phyloP scores from a whole-genome alignment of 2,113 vertebrate species.

The Otus sunia region DNA sequence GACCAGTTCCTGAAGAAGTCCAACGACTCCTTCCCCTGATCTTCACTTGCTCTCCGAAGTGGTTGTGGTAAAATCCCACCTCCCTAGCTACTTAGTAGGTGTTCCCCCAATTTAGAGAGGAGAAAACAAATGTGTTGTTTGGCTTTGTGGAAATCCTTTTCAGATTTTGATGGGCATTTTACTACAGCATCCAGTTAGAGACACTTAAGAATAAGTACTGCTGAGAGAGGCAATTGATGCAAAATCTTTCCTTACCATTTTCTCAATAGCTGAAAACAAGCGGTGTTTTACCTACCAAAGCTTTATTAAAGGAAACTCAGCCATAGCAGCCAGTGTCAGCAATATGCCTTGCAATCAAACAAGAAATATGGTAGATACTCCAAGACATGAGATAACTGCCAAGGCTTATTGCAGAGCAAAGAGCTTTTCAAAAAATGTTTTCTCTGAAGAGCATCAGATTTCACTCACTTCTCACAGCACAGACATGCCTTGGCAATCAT shows the following conservation, averaged over 20 bases:
- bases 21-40: neutral
- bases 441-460: slow-evolving; percentile 66
- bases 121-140: neutral
- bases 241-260: neutral
- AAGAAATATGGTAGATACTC: slow-evolving; percentile 48
- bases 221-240: neutral
- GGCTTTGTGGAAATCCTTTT: neutral
- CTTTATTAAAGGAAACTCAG: neutral
- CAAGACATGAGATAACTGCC: slow-evolving; percentile 45
- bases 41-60: neutral
- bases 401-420: slow-evolving; percentile 61
- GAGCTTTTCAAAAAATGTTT: slow-evolving; percentile 62
- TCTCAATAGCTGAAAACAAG: neutral
- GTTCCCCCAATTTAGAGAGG: neutral
- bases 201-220: neutral
- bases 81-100: neutral
- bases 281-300: slow-evolving; percentile 21
- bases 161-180: neutral
- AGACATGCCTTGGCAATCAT: slow-evolving; percentile 63
- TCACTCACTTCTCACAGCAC: slow-evolving; percentile 44
- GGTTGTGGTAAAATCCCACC: neutral
- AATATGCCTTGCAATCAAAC: slow-evolving; percentile 16
- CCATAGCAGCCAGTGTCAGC: slow-evolving; percentile 14
- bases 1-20: neutral
- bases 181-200: neutral